Evolutionary conservation across 2,888 invertebrate genomes (phyloP), one percentile per base, ranked within the genome.

Genomic region (Globia sparganii): DNA sequence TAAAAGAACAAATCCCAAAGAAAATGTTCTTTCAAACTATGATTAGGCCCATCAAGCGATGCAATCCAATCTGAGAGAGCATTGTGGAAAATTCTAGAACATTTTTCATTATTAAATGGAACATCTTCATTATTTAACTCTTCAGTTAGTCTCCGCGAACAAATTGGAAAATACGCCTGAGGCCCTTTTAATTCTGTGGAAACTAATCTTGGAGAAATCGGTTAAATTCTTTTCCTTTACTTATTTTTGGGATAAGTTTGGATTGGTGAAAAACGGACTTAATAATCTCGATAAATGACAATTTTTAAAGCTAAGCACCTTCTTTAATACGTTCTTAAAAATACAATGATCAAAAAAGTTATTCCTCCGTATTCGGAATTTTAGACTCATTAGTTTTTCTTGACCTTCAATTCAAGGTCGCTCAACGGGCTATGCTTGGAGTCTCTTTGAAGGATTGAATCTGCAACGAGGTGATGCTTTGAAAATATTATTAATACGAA

Each of bases 131-230:
- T 80, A 80, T 78, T 79, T 77, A 85, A 76, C 71, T 71, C 69
- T 81, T 74, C 73, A 68, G 80, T 72, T 53, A 77, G 69, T 61
- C 67, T 72, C 65, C 62, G 31, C 53, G 66, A 78, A 74, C 78
- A 83, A 84, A 87, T 88, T 87, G 88, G 77, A 87, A 86, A 87
- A 78, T 86, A 76, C 61, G 82, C 87, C 80, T 9, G 72, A 49
- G 77, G 87, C 75, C 40, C 8, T 80, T 87, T 86, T 80, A 86
- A 88, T 88, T 84, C 62, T 64, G 75, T 74, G 46, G 56, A 78
- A 88, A 78, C 70, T 84, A 75, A 83, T 82, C 72, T 74, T 61
- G 72, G 34, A 64, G 73, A 73, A 62, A 81, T 79, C 59, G 70
- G 62, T 67, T 59, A 40, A 59, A 73, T 73, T 73, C 58, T 77